Conservation (phyloP, 2,888 invertebrate genomes). For the Amiota mariae region DNA sequence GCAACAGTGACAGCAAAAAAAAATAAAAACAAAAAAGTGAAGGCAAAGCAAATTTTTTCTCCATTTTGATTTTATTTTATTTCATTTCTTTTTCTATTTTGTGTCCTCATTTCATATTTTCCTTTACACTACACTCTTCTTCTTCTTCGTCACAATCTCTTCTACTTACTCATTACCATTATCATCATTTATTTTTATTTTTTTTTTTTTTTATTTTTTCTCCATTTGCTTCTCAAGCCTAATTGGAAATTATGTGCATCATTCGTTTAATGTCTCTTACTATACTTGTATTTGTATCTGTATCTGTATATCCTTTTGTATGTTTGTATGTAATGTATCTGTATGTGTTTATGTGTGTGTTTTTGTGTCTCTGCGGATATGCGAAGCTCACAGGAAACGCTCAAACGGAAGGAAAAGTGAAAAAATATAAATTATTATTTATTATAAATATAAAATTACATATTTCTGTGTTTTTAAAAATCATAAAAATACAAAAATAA, state of each 20-base stretch:
- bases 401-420: conserved; percentile 28
- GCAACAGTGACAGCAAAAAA: conserved; percentile 2
- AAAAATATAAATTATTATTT: not conserved
- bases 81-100: conserved; percentile 31
- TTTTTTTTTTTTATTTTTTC: conserved; percentile 21
- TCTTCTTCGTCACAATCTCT: no score
- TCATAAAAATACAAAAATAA: conserved; percentile 30
- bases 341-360: not conserved
- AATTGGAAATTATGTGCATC: conserved; percentile 56
- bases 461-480: not conserved
- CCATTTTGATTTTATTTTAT: conserved; percentile 24
- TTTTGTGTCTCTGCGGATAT: conserved; percentile 3
- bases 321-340: no score
- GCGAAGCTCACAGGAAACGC: conserved; percentile 8
- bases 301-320: not conserved
- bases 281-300: not conserved
- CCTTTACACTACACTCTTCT: not conserved
- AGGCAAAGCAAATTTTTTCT: not conserved
- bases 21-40: not conserved
- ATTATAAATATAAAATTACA: no score
- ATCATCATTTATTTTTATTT: not conserved
- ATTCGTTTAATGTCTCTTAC: conserved; percentile 31
- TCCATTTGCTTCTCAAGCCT: conserved; percentile 42
- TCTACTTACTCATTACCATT: no score
- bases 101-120: conserved; percentile 34